phyloP scores from a whole-genome alignment of 2,888 invertebrate species.

The Exephanes ischioxanthus region DNA sequence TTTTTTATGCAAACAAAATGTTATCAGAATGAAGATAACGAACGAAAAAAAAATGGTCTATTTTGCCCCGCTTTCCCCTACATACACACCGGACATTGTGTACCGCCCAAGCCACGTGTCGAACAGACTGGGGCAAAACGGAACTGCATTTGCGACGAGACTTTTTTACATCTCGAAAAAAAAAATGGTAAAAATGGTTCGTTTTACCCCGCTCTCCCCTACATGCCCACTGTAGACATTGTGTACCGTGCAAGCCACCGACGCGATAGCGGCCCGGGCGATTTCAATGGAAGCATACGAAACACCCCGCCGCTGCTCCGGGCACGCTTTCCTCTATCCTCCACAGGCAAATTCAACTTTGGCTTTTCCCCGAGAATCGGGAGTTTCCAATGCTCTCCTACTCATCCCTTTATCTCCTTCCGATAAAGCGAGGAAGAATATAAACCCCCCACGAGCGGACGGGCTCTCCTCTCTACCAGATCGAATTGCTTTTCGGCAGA shows the following conservation, averaged over 20 bases:
- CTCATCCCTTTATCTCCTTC: constrained; percentile 51
- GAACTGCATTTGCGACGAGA: no score
- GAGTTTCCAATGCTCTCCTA: constrained; percentile 17
- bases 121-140: no score
- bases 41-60: no score
- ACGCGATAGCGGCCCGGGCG: constrained; percentile 19
- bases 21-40: no score
- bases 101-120: no score
- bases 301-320: constrained; percentile 23
- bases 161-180: neutral
- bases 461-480: constrained; percentile 64
- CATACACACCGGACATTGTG: no score
- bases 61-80: no score
- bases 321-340: constrained; percentile 1
- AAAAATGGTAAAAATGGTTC: neutral
- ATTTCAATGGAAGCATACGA: constrained; percentile 52
- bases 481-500: constrained; percentile 80
- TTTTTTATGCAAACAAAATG: neutral
- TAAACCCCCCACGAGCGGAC: neutral
- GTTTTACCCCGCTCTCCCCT: neutral
- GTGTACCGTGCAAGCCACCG: neutral
- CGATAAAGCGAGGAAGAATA: constrained; percentile 30
- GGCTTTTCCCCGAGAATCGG: constrained; percentile 35
- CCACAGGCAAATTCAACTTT: constrained; percentile 35
- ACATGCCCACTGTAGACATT: neutral